A percentile compares a stretch with the other conserved stretches of the same genome.
Conservation (phyloP, 2,888 invertebrate genomes). For the Sisyra terminalis region DNA sequence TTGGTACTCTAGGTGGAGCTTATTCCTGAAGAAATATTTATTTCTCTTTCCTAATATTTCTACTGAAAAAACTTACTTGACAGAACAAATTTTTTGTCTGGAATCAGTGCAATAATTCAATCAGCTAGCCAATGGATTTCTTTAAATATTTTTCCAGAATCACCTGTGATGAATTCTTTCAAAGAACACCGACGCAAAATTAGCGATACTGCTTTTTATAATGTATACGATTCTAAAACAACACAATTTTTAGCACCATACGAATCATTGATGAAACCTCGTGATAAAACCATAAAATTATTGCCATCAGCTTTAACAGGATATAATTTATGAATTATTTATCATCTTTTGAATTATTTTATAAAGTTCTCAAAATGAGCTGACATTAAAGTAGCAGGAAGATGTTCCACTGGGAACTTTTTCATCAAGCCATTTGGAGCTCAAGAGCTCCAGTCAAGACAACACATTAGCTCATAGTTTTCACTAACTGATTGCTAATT, state of each 20-base stretch:
- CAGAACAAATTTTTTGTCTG: conserved; percentile 17
- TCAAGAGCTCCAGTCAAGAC: too few relatives aligned
- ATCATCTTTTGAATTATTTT: too few relatives aligned
- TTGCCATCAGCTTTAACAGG: conserved; percentile 18
- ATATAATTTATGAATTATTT: not conserved
- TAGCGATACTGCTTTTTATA: conserved; percentile 56
- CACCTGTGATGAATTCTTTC: conserved; percentile 23
- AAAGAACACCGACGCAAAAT: conserved; percentile 61
- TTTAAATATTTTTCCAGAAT: conserved; percentile 22
- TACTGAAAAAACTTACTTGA: conserved; percentile 18
- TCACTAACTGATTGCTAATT: too few relatives aligned
- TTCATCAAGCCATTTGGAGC: too few relatives aligned
- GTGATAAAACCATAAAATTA: conserved; percentile 24
- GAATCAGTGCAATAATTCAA: conserved; percentile 15
- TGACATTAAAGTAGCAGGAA: too few relatives aligned
- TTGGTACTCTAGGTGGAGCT: conserved; percentile 4
- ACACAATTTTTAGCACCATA: conserved; percentile 58
- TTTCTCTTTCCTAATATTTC: conserved; percentile 12
- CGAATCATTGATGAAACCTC: conserved; percentile 45
- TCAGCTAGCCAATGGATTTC: conserved; percentile 21
- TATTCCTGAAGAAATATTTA: conserved; percentile 1
- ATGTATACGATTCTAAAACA: conserved; percentile 57
- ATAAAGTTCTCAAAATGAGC: too few relatives aligned
- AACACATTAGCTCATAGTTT: too few relatives aligned
- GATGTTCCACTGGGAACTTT: too few relatives aligned